These are phyloP conservation scores for Etheostoma nigrum DNA, from an alignment of 2,797 vertebrate genomes.

Conservation along the genomic window DNA sequence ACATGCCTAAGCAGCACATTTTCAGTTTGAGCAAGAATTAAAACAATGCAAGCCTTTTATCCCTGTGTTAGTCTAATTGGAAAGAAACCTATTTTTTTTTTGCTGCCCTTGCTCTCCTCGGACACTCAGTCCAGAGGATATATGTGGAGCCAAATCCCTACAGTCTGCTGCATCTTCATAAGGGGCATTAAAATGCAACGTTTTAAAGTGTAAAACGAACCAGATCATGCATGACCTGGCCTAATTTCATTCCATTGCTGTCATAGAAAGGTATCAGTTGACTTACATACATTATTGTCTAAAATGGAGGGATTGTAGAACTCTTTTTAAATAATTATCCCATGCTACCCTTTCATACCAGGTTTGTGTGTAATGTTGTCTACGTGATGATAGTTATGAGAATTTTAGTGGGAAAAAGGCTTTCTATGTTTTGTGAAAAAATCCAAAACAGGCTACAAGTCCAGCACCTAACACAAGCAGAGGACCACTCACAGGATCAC, in stretches of 20 bases:
- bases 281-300: slow-evolving; percentile 16
- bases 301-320: background rate
- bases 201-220: slow-evolving; percentile 43
- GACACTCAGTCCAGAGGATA: slow-evolving; percentile 66
- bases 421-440: slow-evolving; percentile 43
- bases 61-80: slow-evolving; percentile 80
- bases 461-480: slow-evolving; percentile 57
- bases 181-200: slow-evolving; percentile 46
- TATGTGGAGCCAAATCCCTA: slow-evolving; percentile 62
- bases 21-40: slow-evolving; percentile 78
- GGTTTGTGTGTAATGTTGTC: slow-evolving; percentile 22
- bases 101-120: slow-evolving; percentile 73
- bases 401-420: background rate
- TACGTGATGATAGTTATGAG: slow-evolving; percentile 4
- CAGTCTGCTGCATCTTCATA: slow-evolving; percentile 51
- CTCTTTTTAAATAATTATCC: slow-evolving; percentile 20
- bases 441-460: slow-evolving; percentile 49
- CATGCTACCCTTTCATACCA: slow-evolving; percentile 10
- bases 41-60: slow-evolving; percentile 85
- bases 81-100: slow-evolving; percentile 73
- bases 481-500: slow-evolving; percentile 66
- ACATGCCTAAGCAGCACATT: slow-evolving; percentile 83
- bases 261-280: slow-evolving; percentile 20
- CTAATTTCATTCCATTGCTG: slow-evolving; percentile 23
- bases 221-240: slow-evolving; percentile 19